A percentile compares a stretch with the other conserved stretches of the same genome.
Conservation (phyloP, 2,797 vertebrate genomes). For the Thunnus albacares region DNA sequence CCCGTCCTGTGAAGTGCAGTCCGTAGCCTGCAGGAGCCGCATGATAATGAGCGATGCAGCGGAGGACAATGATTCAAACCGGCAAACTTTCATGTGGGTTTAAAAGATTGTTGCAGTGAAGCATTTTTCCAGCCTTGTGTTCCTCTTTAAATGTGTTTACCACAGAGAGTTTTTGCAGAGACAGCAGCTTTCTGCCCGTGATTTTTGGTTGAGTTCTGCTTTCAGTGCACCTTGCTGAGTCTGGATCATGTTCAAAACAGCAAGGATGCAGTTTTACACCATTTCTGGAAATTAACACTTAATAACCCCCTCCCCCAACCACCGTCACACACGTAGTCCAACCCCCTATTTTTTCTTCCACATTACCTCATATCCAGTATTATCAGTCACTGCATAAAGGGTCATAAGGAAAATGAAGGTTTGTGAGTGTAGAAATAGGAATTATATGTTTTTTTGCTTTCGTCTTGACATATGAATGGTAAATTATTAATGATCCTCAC, state of each 20-base stretch:
- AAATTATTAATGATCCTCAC: too few species aligned
- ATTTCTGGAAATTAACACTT: constrained; percentile 29
- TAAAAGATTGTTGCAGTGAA: constrained; percentile 48
- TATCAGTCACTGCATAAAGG: neutral
- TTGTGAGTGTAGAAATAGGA: neutral
- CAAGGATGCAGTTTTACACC: constrained; percentile 33
- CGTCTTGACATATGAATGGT: too few species aligned
- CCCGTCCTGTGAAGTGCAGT: constrained; percentile 15
- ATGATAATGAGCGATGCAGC: constrained; percentile 44
- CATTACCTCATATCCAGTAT: neutral
- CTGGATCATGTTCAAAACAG: constrained; percentile 43
- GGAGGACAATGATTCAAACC: constrained; percentile 55
- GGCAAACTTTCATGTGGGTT: constrained; percentile 75
- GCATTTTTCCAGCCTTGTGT: constrained; percentile 49
- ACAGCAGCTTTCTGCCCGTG: constrained; percentile 76
- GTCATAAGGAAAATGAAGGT: too few species aligned
- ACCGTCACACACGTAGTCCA: neutral
- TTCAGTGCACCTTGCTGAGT: constrained; percentile 70
- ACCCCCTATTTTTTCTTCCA: neutral
- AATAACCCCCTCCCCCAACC: neutral
- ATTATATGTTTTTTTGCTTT: too few species aligned
- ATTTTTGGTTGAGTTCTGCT: constrained; percentile 58
- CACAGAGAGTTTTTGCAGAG: constrained; percentile 65
- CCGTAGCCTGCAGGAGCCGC: constrained; percentile 21
- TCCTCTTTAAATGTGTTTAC: constrained; percentile 75